A percentile compares a stretch with the other conserved stretches of the same genome.
These are phyloP conservation scores for Lacanobia wlatinum DNA, from an alignment of 2,888 invertebrate species.

Conservation along the genomic window DNA sequence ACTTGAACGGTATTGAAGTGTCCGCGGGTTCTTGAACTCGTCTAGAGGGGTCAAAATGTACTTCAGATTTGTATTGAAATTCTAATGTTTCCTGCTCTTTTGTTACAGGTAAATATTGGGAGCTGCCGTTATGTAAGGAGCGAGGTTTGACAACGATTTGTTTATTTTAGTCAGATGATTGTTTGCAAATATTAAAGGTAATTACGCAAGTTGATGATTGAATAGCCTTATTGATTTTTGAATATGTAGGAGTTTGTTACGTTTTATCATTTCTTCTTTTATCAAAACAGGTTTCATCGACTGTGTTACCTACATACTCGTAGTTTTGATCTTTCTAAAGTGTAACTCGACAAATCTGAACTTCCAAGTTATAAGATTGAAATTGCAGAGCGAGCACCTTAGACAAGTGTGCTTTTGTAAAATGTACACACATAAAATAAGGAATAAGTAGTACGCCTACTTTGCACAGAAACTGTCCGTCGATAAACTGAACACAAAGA, in stretches of 20 bases:
- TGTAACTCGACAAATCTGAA: too few relatives aligned
- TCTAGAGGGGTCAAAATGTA: slow-evolving; percentile 65
- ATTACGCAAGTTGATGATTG: slow-evolving; percentile 37
- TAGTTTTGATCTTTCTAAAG: background rate
- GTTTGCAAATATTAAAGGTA: slow-evolving; percentile 30
- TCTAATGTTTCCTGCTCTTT: slow-evolving; percentile 68
- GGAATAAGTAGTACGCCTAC: slow-evolving; percentile 20
- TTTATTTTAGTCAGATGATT: slow-evolving; percentile 21
- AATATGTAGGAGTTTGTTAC: slow-evolving; percentile 15
- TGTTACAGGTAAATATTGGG: slow-evolving; percentile 75
- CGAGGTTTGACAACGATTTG: slow-evolving; percentile 53
- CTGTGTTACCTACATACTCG: background rate
- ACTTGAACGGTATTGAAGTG: slow-evolving; percentile 62
- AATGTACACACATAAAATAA: slow-evolving; percentile 29
- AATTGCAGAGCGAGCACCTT: background rate
- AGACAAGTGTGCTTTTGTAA: slow-evolving; percentile 2
- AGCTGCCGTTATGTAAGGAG: slow-evolving; percentile 47
- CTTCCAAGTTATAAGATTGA: background rate
- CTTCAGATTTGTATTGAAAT: slow-evolving; percentile 66
- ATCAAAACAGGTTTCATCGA: background rate
- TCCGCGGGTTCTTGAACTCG: slow-evolving; percentile 70
- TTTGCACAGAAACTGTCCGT: slow-evolving; percentile 30
- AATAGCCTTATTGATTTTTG: slow-evolving; percentile 34
- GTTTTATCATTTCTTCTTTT: slow-evolving; percentile 15
- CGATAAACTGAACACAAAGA: slow-evolving; percentile 51